Evolutionary conservation across 2,888 invertebrate species (phyloP).

Genomic region (Drosophila niveifrons): DNA sequence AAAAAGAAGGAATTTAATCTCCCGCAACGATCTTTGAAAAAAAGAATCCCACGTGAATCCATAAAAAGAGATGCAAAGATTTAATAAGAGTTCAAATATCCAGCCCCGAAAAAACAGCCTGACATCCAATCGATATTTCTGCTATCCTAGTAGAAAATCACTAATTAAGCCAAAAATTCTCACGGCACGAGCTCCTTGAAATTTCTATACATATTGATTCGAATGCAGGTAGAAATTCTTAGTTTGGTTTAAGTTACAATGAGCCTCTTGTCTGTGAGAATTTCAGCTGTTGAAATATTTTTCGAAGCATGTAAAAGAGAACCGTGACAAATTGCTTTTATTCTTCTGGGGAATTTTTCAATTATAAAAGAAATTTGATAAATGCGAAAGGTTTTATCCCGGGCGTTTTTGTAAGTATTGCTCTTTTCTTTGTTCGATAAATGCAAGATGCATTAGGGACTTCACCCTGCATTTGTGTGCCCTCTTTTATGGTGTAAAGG

Average conservation of each 20-base stretch:
- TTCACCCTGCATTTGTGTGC: not conserved
- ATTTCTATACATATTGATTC: conserved; percentile 12
- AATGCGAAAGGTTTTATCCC: not conserved
- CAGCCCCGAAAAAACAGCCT: conserved; percentile 11
- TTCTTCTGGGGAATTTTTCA: conserved; percentile 14
- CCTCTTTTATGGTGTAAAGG: not conserved
- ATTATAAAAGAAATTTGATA: conserved; percentile 18
- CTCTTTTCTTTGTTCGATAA: not conserved
- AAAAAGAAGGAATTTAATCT: conserved; percentile 23
- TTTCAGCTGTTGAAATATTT: not conserved
- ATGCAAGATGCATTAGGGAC: conserved; percentile 8
- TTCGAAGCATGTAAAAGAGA: conserved; percentile 4
- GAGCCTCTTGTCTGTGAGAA: not conserved
- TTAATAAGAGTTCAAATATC: conserved; percentile 30
- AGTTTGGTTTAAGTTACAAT: conserved; percentile 12
- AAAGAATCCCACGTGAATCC: conserved; percentile 40
- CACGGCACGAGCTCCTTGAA: conserved; percentile 45
- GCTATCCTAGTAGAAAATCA: conserved; percentile 52
- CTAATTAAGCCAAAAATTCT: conserved; percentile 58
- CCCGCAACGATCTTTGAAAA: conserved; percentile 30
- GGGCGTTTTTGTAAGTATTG: not conserved
- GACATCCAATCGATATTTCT: conserved; percentile 28
- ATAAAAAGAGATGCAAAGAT: conserved; percentile 33
- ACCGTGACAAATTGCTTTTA: conserved; percentile 12
- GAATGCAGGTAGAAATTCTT: conserved; percentile 14